Conservation (phyloP, 2,113 vertebrate species). For the Mormyrus lacerda region DNA sequence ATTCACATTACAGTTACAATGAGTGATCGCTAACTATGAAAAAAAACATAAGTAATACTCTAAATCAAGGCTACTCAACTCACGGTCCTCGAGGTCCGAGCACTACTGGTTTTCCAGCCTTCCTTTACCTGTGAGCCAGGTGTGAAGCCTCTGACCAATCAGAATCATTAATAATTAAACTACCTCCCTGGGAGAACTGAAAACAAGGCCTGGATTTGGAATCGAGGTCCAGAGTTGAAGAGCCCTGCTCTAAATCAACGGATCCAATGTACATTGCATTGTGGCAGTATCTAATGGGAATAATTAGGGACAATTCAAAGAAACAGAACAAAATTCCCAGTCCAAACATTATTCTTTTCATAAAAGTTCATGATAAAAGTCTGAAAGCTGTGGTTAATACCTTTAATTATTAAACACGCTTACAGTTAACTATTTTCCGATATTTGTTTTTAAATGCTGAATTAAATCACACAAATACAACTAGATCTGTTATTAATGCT, state of each 20-base stretch:
- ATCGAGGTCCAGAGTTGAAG: no score
- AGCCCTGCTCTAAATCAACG: slow-evolving; percentile 37
- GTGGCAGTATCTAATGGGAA: slow-evolving; percentile 55
- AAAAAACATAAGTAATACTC: slow-evolving; percentile 42
- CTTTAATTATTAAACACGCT: slow-evolving; percentile 57
- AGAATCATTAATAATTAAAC: no score
- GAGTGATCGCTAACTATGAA: slow-evolving; percentile 54
- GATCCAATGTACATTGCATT: slow-evolving; percentile 38
- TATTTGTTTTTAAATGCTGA: slow-evolving; percentile 56
- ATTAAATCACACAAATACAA: slow-evolving; percentile 69
- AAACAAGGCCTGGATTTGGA: no score
- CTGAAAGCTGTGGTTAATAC: slow-evolving; percentile 54
- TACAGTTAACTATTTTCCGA: slow-evolving; percentile 55
- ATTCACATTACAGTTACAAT: slow-evolving; percentile 55
- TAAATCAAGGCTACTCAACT: no score
- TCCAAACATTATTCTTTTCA: slow-evolving; percentile 49
- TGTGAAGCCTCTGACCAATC: no score
- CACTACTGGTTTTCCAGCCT: no score
- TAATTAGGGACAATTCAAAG: slow-evolving; percentile 48
- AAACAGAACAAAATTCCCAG: slow-evolving; percentile 51
- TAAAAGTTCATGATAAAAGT: slow-evolving; percentile 43
- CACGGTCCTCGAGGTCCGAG: no score
- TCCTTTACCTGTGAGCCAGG: no score
- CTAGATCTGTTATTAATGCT: slow-evolving; percentile 57
- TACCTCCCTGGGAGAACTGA: no score